Evolutionary conservation across 1,140 invertebrate species (phyloP), one percentile per base, ranked within the genome.

Genomic region (Melipona quadrifasciata): DNA sequence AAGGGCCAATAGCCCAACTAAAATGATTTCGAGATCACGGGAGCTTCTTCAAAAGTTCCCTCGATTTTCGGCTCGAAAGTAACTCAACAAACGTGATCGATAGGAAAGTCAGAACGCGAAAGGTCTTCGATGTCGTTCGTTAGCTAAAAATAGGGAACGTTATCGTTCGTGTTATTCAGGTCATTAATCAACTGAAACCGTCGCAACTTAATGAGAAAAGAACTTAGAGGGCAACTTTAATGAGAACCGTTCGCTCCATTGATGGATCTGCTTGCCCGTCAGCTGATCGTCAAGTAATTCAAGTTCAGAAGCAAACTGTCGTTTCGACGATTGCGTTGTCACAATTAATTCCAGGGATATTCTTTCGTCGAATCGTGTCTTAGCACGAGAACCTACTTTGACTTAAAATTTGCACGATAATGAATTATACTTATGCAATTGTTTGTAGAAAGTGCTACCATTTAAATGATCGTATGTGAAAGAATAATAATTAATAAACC

Each of bases 151-250:
- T 73, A 73, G 17, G 16, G 12, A 14, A n/a, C n/a, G 8, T 31
- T 27, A 24, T 53, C 21, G 71, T 73, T 72, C 47, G n/a, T 2
- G 47, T 53, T 73, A 73, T 31, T 73, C 71, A 21, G 47, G 47
- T 53, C 47, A 55, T 73, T 73, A 55, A 73, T 73, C n/a, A 53
- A 73, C 17, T 31, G 71, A 73, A 55, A 27, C 71, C 16, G 27
- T 53, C 47, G 71, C 71, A 6, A 19, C n/a, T 73, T 73, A 73
- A 73, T 73, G n/a, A 39, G 55, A 68, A 64, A 55, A 19, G 31
- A 31, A 31, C 31, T 31, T 31, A 31, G 31, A 31, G 31, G 31
- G 31, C 31, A 31, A 2, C 31, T 31, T n/a, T 31, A 31, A 31
- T 31, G 31, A 31, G 31, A 31, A 31, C 31, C 21, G 11, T 2